These are phyloP conservation scores for Zosterops pallidus DNA, from an alignment of 2,113 vertebrate genomes.

Conservation along the genomic window DNA sequence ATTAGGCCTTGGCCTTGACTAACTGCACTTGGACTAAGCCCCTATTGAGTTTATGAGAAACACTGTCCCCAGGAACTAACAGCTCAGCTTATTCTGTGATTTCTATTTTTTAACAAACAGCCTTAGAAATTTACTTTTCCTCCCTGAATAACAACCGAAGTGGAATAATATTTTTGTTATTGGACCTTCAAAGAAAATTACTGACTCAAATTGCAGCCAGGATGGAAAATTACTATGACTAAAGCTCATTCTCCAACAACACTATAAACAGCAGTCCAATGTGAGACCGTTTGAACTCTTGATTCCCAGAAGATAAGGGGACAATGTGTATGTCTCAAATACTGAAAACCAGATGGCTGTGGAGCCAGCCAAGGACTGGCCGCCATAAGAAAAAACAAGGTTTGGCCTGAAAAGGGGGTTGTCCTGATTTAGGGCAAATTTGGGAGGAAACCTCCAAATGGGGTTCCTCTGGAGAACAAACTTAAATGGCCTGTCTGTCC, in stretches of 20 bases:
- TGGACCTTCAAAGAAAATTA: background rate
- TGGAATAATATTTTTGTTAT: background rate
- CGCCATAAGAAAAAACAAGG: background rate
- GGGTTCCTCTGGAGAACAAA: too few species aligned
- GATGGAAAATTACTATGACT: background rate
- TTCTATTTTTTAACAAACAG: background rate
- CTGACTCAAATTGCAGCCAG: background rate
- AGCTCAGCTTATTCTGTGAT: background rate
- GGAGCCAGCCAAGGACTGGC: background rate
- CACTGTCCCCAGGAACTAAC: background rate
- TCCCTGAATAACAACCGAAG: background rate
- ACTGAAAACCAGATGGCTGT: background rate
- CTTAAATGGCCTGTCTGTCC: too few species aligned
- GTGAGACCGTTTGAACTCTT: background rate
- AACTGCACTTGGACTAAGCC: background rate
- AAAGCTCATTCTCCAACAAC: background rate
- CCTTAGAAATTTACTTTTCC: background rate
- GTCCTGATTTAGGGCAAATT: too few species aligned
- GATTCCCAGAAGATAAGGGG: background rate
- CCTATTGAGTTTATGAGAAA: background rate
- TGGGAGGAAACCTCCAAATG: too few species aligned
- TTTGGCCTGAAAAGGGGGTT: background rate
- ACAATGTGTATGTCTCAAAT: background rate
- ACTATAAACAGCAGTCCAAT: background rate
- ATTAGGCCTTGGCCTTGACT: background rate